phyloP scores from a whole-genome alignment of 2,797 vertebrate species.

The Tinamus major region DNA sequence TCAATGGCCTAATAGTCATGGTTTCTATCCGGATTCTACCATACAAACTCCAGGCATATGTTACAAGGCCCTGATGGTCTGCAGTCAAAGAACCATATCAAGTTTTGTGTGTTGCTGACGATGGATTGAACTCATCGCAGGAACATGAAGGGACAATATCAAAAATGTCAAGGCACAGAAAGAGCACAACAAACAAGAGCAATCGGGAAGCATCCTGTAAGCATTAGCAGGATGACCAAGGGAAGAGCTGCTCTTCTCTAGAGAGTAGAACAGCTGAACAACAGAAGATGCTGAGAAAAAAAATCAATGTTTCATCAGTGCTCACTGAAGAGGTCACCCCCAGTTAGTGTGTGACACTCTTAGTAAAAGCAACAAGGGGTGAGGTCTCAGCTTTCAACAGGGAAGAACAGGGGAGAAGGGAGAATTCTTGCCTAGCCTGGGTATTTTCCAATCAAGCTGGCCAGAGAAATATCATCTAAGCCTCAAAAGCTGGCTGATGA shows the following conservation, averaged over 20 bases:
- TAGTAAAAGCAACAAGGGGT: neutral
- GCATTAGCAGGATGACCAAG: neutral
- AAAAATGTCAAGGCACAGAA: neutral
- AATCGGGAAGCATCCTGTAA: neutral
- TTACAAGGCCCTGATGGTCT: neutral
- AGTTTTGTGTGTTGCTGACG: neutral
- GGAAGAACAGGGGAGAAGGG: neutral
- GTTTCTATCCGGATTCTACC: neutral
- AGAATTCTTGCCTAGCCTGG: neutral
- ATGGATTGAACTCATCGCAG: neutral
- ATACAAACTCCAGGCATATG: neutral
- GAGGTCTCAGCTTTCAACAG: neutral
- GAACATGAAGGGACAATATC: neutral
- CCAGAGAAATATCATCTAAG: neutral
- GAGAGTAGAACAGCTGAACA: neutral
- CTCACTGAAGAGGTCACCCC: neutral
- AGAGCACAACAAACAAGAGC: neutral
- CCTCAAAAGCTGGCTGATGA: neutral
- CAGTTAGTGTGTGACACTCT: neutral
- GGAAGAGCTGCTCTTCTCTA: neutral
- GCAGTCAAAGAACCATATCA: neutral
- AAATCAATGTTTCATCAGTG: neutral
- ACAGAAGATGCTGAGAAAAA: neutral
- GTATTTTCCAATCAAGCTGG: neutral
- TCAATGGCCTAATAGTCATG: neutral